Evolutionary conservation across 2,888 invertebrate genomes (phyloP), one percentile per base, ranked within the genome.

Genomic region (Chloromyia formosa): DNA sequence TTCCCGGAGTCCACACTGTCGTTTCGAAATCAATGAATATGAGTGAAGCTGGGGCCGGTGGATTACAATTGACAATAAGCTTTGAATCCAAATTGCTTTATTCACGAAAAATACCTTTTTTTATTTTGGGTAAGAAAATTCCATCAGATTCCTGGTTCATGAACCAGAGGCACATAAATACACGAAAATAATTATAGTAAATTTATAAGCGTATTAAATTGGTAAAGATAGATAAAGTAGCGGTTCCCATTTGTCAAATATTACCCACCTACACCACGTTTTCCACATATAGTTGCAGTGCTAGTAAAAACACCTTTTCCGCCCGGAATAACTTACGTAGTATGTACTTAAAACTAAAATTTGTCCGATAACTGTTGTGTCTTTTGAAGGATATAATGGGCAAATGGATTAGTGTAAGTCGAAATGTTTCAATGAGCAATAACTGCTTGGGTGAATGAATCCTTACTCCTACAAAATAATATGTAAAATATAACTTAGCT

Each of bases 121-220:
- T 27, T 14, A 61, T 20, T 61, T 61, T n/a, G n/a, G 61, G 61
- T 23, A 12, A 14, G n/a, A 14, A 23, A 61, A 12, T 23, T 61
- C 14, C 23, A 23, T 27, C 23, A 61, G 61, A 61, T 61, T 22
- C 12, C 35, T 61, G 1, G 35, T 1, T 23, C 16, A 23, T 9
- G 4, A 61, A 27, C 35, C 61, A 23, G 61, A 61, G 61, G 27
- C 61, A 61, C 27, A 61, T 61, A 61, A 61, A 61, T 61, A 61
- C 61, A 61, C 61, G 14, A 61, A 61, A 12, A 61, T 27, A 61
- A 61, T 27, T 49, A 49, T 49, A 49, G 16, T 49, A 10, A 3
- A 61, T 27, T 61, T 27, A 61, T 61, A 61, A 61, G 61, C 61
- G 35, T 61, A 61, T 27, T 61, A 27, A 23, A 61, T 10, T 61